Evolutionary conservation across 2,113 vertebrate genomes (phyloP).

Genomic region (Thinocorus orbignyianus): DNA sequence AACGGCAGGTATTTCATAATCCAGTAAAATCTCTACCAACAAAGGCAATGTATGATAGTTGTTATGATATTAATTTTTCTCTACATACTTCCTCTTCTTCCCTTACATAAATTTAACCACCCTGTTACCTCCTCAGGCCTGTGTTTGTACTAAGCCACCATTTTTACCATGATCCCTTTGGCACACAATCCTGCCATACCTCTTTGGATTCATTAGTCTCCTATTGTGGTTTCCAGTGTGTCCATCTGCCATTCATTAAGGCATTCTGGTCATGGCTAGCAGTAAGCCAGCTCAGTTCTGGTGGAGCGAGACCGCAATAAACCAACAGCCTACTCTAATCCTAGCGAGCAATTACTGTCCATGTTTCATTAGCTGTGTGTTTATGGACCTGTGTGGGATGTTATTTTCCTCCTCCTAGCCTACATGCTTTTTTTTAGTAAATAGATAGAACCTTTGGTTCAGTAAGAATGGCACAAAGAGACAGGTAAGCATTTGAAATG

Average conservation of each 20-base stretch:
- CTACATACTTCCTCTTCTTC: neutral
- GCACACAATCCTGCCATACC: neutral
- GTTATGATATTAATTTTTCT: neutral
- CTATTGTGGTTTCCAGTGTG: neutral
- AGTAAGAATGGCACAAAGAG: neutral
- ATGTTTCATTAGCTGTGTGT: neutral
- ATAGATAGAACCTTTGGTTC: neutral
- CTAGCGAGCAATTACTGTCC: neutral
- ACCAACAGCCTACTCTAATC: neutral
- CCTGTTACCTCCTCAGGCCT: neutral
- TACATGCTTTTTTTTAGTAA: neutral
- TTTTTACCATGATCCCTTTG: neutral
- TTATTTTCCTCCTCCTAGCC: neutral
- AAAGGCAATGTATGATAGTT: neutral
- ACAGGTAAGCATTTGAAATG: neutral
- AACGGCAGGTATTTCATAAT: neutral
- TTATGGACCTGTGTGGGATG: neutral
- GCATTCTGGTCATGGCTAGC: rapidly evolving
- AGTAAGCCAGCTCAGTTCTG: neutral
- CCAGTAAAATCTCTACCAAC: neutral
- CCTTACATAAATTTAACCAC: neutral
- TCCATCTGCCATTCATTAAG: neutral
- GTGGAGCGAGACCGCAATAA: neutral
- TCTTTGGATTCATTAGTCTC: neutral
- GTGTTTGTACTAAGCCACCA: neutral